These are phyloP conservation scores for Heliconius sara DNA, from an alignment of 2,888 invertebrate genomes.

Conservation along the genomic window DNA sequence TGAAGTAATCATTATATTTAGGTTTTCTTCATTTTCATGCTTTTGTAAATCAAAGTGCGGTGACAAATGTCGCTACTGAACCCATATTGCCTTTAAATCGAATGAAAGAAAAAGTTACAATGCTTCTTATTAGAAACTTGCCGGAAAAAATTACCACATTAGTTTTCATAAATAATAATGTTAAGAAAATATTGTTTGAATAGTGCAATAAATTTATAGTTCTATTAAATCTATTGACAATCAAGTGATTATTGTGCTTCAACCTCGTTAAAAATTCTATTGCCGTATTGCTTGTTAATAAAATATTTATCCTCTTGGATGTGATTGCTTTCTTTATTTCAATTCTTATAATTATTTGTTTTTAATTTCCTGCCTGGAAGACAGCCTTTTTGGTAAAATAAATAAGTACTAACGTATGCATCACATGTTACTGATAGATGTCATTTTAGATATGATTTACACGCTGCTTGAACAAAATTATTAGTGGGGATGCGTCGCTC, in stretches of 20 bases:
- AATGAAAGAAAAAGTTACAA: too few species aligned
- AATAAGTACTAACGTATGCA: background rate
- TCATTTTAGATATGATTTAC: background rate
- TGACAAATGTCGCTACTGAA: too few species aligned
- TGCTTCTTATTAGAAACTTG: too few species aligned
- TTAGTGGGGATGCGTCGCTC: background rate
- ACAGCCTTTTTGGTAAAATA: slow-evolving; percentile 24
- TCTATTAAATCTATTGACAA: slow-evolving; percentile 8
- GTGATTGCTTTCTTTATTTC: background rate
- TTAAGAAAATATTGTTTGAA: background rate
- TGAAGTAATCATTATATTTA: too few species aligned
- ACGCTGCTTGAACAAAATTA: slow-evolving; percentile 20
- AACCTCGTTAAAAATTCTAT: slow-evolving; percentile 28
- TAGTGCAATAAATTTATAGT: background rate
- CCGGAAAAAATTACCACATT: background rate
- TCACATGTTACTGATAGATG: slow-evolving; percentile 24
- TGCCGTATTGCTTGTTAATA: slow-evolving; percentile 18
- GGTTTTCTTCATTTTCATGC: too few species aligned
- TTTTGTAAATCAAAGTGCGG: too few species aligned
- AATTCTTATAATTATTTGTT: background rate
- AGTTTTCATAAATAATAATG: background rate
- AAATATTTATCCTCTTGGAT: slow-evolving; percentile 3
- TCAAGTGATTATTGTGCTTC: slow-evolving; percentile 23
- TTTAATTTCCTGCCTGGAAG: too few species aligned
- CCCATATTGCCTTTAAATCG: too few species aligned